Evolutionary conservation across 1,140 invertebrate species (phyloP).

Genomic region (Monomorium pharaonis): DNA sequence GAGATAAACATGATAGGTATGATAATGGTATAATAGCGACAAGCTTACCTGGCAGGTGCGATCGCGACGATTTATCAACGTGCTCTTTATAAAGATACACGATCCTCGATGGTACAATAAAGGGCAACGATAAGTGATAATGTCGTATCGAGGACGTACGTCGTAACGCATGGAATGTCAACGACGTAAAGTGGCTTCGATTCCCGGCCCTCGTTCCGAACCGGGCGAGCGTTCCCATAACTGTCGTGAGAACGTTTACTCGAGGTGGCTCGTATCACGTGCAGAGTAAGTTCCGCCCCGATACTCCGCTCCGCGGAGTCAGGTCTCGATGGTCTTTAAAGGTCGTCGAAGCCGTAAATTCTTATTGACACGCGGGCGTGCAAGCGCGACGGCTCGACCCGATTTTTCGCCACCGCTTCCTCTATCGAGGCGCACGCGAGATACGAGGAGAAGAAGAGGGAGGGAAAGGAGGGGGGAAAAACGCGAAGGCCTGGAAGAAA

Average conservation of each 20-base stretch:
- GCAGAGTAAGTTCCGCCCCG: slow-evolving; percentile 30
- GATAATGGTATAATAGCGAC: not conserved
- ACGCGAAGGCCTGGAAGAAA: slow-evolving; percentile 32
- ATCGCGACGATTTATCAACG: slow-evolving; percentile 3
- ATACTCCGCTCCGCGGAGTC: slow-evolving; percentile 4
- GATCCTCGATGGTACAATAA: slow-evolving; percentile 43
- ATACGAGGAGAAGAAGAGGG: not conserved
- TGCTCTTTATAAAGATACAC: slow-evolving; percentile 46
- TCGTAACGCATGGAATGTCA: slow-evolving; percentile 72
- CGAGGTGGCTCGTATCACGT: slow-evolving; percentile 1
- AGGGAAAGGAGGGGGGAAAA: not conserved
- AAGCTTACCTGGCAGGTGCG: not conserved
- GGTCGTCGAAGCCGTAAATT: slow-evolving; percentile 66
- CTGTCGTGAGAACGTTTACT: slow-evolving; percentile 60
- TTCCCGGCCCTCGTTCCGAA: slow-evolving; percentile 34
- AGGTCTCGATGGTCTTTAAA: slow-evolving; percentile 68
- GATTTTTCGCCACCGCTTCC: slow-evolving; percentile 13
- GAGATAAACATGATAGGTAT: no score
- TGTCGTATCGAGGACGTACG: slow-evolving; percentile 63
- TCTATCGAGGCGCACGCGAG: not conserved
- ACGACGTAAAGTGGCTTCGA: slow-evolving; percentile 64
- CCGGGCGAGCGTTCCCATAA: slow-evolving; percentile 45
- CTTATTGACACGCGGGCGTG: slow-evolving; percentile 57
- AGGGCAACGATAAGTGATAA: slow-evolving; percentile 71
- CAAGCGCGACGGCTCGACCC: not conserved